These are phyloP conservation scores for Metacarcinus magister DNA, from an alignment of 2,888 invertebrate species.

Conservation along the genomic window DNA sequence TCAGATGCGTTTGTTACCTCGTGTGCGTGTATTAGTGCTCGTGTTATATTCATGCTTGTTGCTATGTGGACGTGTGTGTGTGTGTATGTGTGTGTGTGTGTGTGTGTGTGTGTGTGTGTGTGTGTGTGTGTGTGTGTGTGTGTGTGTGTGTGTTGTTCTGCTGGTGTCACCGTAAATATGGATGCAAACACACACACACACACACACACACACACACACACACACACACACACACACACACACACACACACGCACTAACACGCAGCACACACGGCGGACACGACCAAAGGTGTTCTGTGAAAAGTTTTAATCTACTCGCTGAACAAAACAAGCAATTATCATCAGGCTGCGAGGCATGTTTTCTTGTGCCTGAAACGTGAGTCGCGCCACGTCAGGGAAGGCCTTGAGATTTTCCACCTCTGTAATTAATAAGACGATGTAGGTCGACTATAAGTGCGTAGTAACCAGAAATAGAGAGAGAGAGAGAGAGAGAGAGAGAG, in stretches of 20 bases:
- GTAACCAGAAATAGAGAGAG: not conserved
- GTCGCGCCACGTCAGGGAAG: not conserved
- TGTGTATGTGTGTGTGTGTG: not conserved
- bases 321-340: not conserved
- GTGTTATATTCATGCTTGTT: too few species aligned
- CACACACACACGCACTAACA: not conserved
- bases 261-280: not conserved
- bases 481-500: conserved; percentile 2
- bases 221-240: not conserved
- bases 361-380: not conserved
- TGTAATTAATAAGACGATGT: not conserved
- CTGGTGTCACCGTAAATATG: not conserved
- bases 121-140: conserved; percentile 6
- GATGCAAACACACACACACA: not conserved
- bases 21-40: not conserved
- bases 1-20: not conserved
- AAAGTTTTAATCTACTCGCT: not conserved
- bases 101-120: conserved; percentile 31
- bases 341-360: not conserved
- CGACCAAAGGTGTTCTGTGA: not conserved
- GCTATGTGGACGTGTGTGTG: not conserved
- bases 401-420: not conserved
- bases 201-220: not conserved
- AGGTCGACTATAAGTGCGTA: not conserved
- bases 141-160: not conserved